Evolutionary conservation across 1,140 invertebrate genomes (phyloP).

Genomic region (Andrena cerasifolii): DNA sequence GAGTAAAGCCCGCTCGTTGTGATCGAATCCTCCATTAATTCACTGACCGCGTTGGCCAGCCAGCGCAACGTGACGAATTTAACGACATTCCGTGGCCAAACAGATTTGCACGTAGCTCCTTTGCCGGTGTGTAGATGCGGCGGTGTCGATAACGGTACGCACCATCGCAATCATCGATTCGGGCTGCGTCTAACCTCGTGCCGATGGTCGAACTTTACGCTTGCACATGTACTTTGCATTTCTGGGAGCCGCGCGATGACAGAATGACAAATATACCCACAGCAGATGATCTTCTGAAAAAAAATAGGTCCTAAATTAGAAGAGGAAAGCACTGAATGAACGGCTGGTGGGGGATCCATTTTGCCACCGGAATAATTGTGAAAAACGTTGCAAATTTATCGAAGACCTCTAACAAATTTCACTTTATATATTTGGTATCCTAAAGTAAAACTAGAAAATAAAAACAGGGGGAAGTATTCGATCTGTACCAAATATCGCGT

Average conservation of each 20-base stretch:
- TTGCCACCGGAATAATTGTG: too few species aligned
- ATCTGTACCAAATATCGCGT: too few species aligned
- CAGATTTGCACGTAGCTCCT: constrained; percentile 63
- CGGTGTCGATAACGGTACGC: constrained; percentile 58
- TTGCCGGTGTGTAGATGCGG: constrained; percentile 19
- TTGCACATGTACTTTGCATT: not conserved
- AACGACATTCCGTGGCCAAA: constrained; percentile 59
- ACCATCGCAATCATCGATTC: constrained; percentile 14
- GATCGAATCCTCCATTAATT: constrained; percentile 55
- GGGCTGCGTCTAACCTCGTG: not conserved
- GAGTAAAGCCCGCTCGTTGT: constrained; percentile 16
- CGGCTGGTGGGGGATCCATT: too few species aligned
- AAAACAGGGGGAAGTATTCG: too few species aligned
- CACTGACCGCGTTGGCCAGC: not conserved
- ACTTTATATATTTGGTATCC: too few species aligned
- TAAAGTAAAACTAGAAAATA: too few species aligned
- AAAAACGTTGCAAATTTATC: too few species aligned
- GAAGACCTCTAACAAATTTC: too few species aligned
- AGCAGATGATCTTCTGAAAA: too few species aligned
- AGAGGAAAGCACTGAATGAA: too few species aligned
- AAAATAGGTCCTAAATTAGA: too few species aligned
- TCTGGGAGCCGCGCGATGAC: not conserved
- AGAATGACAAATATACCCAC: too few species aligned
- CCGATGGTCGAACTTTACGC: not conserved
- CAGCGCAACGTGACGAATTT: constrained; percentile 60